phyloP scores from a whole-genome alignment of 2,797 vertebrate genomes.

The Columba guinea region DNA sequence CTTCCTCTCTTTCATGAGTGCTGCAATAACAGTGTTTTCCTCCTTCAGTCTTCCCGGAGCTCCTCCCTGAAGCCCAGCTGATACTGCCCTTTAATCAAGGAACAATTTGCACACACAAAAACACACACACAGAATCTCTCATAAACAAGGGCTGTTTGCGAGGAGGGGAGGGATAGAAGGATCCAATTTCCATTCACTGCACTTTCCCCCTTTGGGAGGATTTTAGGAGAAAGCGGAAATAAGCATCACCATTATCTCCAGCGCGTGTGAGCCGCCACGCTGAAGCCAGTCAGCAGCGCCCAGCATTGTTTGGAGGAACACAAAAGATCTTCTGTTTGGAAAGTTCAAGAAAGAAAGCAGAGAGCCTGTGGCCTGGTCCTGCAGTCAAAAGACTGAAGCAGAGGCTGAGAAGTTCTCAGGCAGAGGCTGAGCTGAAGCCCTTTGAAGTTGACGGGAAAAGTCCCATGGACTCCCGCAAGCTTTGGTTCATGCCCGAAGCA shows the following conservation, averaged over 20 bases:
- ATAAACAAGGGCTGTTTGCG: neutral
- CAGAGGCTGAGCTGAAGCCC: conserved; percentile 19
- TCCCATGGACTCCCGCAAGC: neutral
- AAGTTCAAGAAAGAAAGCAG: conserved; percentile 77
- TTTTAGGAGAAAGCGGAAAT: conserved; percentile 59
- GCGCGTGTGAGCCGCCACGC: conserved; percentile 71
- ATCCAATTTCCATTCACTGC: neutral
- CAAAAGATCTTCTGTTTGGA: conserved; percentile 86
- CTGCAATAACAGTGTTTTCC: neutral
- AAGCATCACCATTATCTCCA: conserved; percentile 73
- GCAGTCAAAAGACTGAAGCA: conserved; percentile 37
- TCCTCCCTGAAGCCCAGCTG: neutral
- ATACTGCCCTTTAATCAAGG: neutral
- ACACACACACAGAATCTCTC: neutral
- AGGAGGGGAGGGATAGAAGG: neutral
- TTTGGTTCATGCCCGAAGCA: neutral
- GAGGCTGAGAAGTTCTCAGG: conserved; percentile 35
- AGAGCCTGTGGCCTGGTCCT: conserved; percentile 60
- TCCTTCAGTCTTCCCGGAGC: neutral
- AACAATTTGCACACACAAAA: neutral
- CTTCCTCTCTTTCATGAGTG: neutral
- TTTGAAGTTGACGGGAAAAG: conserved; percentile 27
- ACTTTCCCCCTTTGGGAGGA: neutral
- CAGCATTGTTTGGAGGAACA: conserved; percentile 87
- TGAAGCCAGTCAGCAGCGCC: conserved; percentile 78